Base-by-base conservation (phyloP, 2,888 invertebrate genomes). In the Melitaea athalia region DNA sequence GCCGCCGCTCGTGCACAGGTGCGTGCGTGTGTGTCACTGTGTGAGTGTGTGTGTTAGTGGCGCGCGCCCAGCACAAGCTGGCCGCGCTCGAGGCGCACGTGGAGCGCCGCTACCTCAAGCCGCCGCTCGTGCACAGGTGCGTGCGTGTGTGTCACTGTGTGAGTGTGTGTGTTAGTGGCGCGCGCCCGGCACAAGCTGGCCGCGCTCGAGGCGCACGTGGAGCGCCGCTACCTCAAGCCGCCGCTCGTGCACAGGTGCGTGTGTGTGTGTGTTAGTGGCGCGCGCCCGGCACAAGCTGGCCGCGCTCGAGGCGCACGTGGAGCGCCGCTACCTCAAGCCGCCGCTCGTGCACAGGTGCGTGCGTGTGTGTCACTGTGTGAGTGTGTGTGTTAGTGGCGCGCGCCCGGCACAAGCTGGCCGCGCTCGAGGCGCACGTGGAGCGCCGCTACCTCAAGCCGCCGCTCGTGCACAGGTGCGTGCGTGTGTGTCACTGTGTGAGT, bases 361-460 rank as follows among this genome's bases (percentile, higher is more conserved):
- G 12, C 33, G 38, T 8, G 38, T 24, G 24, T 24, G 24, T 43
- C 3, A 43, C 11, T 43, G 43, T 14, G 14, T 4, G 45, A 14
- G 45, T 45, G 45, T 1, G 45, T 11, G 45, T 45, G 43, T 1
- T 90, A 89, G 95, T 82, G 93, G 95, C 77, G 90, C 94, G 83
- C 88, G 95, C 87, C 93, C 95, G 81, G 47, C 95, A 96, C 78
- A 94, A 98, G 78, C 93, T 99, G 65, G 93, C 97, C 5, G 94
- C 95, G 0, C 91, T 99, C 14, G 99, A 99, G 87, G 95, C 96
- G 0, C 98, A 98, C 76, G 97, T 99, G 64, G 99, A 99, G 87
- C 93, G 98, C 77, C 93, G 99, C 76, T 99, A 99, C 86, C 93
- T 99, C 55, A 98, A 98, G 86, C 98, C 98, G 69, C 99, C 99